Base-by-base conservation (phyloP, 2,113 vertebrate species). In the Neofelis nebulosa region DNA sequence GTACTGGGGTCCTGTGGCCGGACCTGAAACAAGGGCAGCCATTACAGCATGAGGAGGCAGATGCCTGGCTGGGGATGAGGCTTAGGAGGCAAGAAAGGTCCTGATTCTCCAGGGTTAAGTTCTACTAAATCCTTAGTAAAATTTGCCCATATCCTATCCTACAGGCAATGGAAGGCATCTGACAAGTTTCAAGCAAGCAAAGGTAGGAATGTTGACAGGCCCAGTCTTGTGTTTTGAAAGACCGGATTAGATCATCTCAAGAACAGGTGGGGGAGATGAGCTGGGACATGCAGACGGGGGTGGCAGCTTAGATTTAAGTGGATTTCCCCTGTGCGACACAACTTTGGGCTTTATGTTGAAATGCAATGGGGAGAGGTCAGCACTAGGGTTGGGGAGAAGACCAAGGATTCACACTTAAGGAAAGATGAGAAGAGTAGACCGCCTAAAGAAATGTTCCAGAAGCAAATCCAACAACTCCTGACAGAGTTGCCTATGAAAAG, bases 211-310 rank as follows among this genome's bases (percentile, higher is more conserved):
- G 31, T 23, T 18, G 25, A 61, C 21, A 66, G 33, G 52, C 45
- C 16, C 12, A 10, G 1, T 21, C 25, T 74, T 41, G 11, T 19
- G 3, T 63, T 94, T 55, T 45, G 33, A 25, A 19, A 76, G 12
- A 38, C 57, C 52, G 29, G 31, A 18, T 55, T 27, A 66, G 71
- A 13, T 19, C n/a, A 33, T 78, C 48, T 66, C 41, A 57, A 88
- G 66, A 25, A 25, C 8, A 80, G 19, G 18, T 33, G 23, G 5
- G 3, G 25, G 18, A 68, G 14, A 79, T 9, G 21, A 18, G 45
- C 33, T n/a, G 8, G 1, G 16, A 66, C 2, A 0, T 18, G 65
- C 33, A 69, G 61, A 41, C 0, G 5, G 15, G 36, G 33, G 41
- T 25, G 8, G 27, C 19, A 48, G 57, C 38, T 55, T 63, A 9